Evolutionary conservation across 2,888 invertebrate species (phyloP).

Genomic region (Artemia sinica): DNA sequence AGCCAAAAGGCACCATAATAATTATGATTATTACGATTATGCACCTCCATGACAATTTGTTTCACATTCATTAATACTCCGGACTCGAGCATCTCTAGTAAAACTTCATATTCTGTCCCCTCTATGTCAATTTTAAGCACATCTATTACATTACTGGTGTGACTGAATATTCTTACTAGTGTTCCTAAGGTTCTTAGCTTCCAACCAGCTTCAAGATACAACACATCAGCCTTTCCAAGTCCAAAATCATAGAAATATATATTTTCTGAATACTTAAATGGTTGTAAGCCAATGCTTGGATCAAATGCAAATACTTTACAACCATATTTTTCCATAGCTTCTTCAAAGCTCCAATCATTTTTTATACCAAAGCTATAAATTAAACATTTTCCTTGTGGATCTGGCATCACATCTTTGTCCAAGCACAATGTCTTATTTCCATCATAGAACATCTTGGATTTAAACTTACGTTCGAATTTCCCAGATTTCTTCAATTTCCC

Average conservation of each 20-base stretch:
- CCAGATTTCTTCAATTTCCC: too few species aligned
- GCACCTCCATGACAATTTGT: background rate
- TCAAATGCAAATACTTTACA: background rate
- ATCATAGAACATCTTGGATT: too few species aligned
- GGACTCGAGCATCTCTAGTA: background rate
- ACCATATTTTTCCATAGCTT: background rate
- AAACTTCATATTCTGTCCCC: background rate
- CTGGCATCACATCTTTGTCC: background rate
- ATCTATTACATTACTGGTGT: background rate
- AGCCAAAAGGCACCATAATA: slow-evolving; percentile 2
- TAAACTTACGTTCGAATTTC: too few species aligned
- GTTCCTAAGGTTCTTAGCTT: background rate
- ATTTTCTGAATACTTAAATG: background rate
- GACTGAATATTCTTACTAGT: background rate
- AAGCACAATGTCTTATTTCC: background rate
- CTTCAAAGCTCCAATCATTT: slow-evolving; percentile 8
- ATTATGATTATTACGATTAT: background rate
- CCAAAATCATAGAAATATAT: background rate
- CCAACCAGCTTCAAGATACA: background rate
- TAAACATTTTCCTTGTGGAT: background rate
- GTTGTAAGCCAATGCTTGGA: background rate
- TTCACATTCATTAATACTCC: background rate
- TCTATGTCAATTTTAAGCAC: slow-evolving; percentile 1
- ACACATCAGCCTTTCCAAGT: background rate
- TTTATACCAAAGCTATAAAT: background rate